Percentiles rank a stretch among this genome's conserved stretches.
Conservation (phyloP, 2,888 invertebrate genomes). For the Ochropleura plecta region DNA sequence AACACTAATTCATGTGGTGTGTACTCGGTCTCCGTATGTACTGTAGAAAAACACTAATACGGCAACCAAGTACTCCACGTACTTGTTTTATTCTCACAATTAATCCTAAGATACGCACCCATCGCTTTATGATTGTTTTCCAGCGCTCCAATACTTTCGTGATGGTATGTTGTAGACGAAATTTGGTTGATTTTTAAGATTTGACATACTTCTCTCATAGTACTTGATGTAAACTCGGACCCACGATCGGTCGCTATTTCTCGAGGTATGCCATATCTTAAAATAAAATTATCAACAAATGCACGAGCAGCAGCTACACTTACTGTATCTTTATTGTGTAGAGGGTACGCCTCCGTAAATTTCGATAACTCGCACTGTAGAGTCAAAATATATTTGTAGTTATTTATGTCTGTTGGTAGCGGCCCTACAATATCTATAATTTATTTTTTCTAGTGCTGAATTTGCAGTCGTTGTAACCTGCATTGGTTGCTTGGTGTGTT, state of each 20-base stretch:
- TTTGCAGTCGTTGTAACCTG: conserved; percentile 17
- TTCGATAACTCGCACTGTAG: no score
- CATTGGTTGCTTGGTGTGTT: conserved; percentile 18
- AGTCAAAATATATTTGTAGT: no score
- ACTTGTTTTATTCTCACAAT: conserved; percentile 2
- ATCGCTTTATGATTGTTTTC: neutral
- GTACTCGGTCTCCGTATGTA: neutral
- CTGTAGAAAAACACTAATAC: neutral
- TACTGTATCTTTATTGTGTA: neutral
- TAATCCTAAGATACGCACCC: neutral
- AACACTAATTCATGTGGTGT: neutral
- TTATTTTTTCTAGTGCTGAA: conserved; percentile 19
- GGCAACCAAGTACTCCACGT: neutral
- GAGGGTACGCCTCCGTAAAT: no score
- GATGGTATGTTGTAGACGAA: neutral
- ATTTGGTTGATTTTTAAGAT: neutral
- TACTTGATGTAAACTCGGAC: conserved; percentile 8
- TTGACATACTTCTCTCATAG: neutral
- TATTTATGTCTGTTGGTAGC: neutral
- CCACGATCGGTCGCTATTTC: conserved; percentile 11
- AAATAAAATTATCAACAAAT: conserved; percentile 10
- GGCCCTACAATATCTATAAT: conserved; percentile 21
- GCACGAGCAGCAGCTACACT: conserved; percentile 8
- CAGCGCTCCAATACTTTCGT: conserved; percentile 3
- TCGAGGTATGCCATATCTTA: conserved; percentile 7